A percentile compares a stretch with the other conserved stretches of the same genome.
These are phyloP conservation scores for Stercorarius parasiticus DNA, from an alignment of 2,113 vertebrate genomes.

Conservation along the genomic window DNA sequence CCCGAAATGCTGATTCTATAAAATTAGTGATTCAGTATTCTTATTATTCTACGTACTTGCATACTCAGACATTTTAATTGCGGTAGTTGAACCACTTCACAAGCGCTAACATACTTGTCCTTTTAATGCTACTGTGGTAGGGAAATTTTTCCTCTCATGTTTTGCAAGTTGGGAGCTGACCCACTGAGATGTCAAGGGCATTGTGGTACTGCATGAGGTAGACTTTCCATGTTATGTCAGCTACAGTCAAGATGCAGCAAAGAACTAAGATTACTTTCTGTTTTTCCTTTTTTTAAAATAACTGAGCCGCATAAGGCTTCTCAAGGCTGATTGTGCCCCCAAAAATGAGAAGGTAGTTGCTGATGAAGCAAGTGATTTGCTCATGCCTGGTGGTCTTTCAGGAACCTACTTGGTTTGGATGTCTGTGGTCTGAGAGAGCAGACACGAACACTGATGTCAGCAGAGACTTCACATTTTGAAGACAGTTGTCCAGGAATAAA, in stretches of 20 bases:
- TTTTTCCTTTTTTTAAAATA: not conserved
- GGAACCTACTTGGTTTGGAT: not conserved
- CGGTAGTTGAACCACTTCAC: not conserved
- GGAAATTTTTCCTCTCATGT: not conserved
- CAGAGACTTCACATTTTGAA: not conserved
- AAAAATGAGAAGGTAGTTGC: not conserved
- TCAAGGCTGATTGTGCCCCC: not conserved
- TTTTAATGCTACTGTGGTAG: not conserved
- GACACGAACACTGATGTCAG: not conserved
- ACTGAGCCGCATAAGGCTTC: not conserved
- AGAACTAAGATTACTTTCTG: not conserved
- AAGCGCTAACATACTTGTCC: not conserved
- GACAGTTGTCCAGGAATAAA: not conserved
- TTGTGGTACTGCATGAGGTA: not conserved
- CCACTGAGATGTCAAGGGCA: not conserved
- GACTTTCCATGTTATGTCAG: not conserved
- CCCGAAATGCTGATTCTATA: not conserved
- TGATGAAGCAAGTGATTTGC: not conserved
- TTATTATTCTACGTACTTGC: not conserved
- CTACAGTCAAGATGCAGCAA: not conserved
- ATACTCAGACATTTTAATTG: not conserved
- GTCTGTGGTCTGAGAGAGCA: slow-evolving; percentile 24
- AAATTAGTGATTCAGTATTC: not conserved
- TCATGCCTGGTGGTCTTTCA: not conserved
- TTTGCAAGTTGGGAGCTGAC: not conserved